A percentile compares a stretch with the other conserved stretches of the same genome.
These are phyloP conservation scores for Muraenolepis orangiensis DNA, from an alignment of 2,797 vertebrate genomes.

Conservation along the genomic window DNA sequence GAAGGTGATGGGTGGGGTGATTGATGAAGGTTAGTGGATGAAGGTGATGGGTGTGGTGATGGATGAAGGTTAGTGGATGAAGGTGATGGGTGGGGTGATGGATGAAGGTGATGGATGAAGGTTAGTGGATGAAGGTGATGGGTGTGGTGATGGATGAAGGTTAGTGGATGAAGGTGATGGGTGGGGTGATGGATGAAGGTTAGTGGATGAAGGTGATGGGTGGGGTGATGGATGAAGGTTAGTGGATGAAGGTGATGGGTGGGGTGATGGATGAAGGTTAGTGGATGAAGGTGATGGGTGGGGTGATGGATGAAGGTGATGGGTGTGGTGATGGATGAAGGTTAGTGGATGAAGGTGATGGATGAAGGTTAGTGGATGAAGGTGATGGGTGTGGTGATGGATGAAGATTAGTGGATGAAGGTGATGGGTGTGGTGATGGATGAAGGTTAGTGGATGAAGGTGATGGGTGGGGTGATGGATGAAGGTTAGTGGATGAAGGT, in stretches of 20 bases:
- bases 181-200: slow-evolving; percentile 37
- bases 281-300: slow-evolving; percentile 29
- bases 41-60: slow-evolving; percentile 28
- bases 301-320: slow-evolving; percentile 40
- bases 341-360: slow-evolving; percentile 32
- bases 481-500: slow-evolving; percentile 47
- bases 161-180: slow-evolving; percentile 39
- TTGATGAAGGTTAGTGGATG: slow-evolving; percentile 45
- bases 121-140: too few species aligned
- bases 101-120: too few species aligned
- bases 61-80: slow-evolving; percentile 45
- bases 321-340: slow-evolving; percentile 31
- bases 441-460: slow-evolving; percentile 46
- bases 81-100: slow-evolving; percentile 28
- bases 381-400: slow-evolving; percentile 31
- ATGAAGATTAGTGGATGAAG: slow-evolving; percentile 42
- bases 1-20: slow-evolving; percentile 27
- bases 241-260: slow-evolving; percentile 32
- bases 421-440: slow-evolving; percentile 29
- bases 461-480: slow-evolving; percentile 26
- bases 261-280: slow-evolving; percentile 40
- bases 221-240: slow-evolving; percentile 39
- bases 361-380: slow-evolving; percentile 43
- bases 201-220: slow-evolving; percentile 35
- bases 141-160: slow-evolving; percentile 34